A percentile compares a stretch with the other conserved stretches of the same genome.
phyloP scores from a whole-genome alignment of 2,113 vertebrate genomes.

The Lanius collurio region DNA sequence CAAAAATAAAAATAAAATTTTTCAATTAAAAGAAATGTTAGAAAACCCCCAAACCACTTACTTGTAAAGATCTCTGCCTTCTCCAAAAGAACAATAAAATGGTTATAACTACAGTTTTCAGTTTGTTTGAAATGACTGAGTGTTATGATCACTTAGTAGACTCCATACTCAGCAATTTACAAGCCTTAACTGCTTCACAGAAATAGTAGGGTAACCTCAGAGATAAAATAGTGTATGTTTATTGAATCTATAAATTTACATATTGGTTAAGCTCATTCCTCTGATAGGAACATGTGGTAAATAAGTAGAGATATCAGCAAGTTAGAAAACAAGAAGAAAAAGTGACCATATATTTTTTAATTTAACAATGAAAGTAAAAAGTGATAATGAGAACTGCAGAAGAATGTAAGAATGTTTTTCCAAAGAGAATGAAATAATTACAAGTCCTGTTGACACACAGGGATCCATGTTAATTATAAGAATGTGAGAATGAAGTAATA shows the following conservation, averaged over 20 bases:
- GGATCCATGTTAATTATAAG: constrained; percentile 31
- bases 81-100: not conserved
- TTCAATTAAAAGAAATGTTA: not conserved
- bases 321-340: not conserved
- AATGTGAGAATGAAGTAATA: constrained; percentile 20
- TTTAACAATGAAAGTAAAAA: not conserved
- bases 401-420: not conserved
- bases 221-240: not conserved
- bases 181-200: not conserved
- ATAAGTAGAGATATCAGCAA: not conserved
- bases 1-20: not conserved
- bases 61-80: not conserved
- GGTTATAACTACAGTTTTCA: not conserved
- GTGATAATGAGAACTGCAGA: not conserved
- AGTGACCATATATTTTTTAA: not conserved
- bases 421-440: not conserved
- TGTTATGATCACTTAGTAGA: not conserved
- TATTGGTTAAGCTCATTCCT: not conserved
- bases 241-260: not conserved
- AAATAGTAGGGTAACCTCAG: not conserved
- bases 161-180: not conserved
- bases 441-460: not conserved
- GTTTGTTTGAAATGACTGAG: not conserved
- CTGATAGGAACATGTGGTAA: not conserved
- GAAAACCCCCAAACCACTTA: not conserved